Conservation (phyloP, 2,113 vertebrate genomes). For the Lipophrys pholis region DNA sequence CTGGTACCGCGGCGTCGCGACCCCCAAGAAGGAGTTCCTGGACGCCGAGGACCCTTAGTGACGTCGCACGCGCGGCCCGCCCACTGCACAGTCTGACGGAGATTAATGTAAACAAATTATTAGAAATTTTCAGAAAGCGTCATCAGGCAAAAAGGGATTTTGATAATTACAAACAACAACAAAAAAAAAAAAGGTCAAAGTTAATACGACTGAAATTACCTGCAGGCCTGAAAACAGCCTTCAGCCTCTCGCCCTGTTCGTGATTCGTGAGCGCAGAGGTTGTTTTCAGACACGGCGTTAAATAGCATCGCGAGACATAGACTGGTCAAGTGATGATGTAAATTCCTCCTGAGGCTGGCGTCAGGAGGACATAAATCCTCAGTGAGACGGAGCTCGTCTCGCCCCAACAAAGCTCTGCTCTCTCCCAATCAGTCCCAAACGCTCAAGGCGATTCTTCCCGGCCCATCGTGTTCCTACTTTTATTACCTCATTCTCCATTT, state of each 20-base stretch:
- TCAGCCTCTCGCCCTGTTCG: background rate
- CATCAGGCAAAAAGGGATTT: conserved; percentile 57
- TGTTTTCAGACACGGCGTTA: conserved; percentile 57
- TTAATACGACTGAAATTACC: conserved; percentile 51
- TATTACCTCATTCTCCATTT: conserved; percentile 75
- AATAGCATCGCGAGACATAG: conserved; percentile 78
- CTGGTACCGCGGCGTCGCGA: conserved; percentile 94
- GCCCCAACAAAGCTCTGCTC: conserved; percentile 67
- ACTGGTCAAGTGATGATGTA: conserved; percentile 90
- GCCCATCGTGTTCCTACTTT: conserved; percentile 58
- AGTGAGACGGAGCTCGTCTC: conserved; percentile 72
- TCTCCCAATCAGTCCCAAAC: conserved; percentile 39
- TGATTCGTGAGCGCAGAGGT: conserved; percentile 26
- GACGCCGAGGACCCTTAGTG: conserved; percentile 96
- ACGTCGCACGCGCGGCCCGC: conserved; percentile 21
- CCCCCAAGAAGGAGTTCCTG: conserved; percentile 97
- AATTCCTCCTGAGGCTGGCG: conserved; percentile 90
- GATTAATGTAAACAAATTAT: conserved; percentile 61
- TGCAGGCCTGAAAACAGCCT: conserved; percentile 62
- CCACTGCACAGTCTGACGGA: conserved; percentile 76
- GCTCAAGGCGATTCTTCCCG: conserved; percentile 45
- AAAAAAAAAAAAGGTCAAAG: conserved; percentile 32
- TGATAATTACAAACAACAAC: background rate
- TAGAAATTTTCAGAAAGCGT: conserved; percentile 46
- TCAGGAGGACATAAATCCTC: conserved; percentile 70